Percentiles rank a stretch among this genome's conserved stretches.
Conservation (phyloP, 2,888 invertebrate genomes). For the Drosophila heteroneura region DNA sequence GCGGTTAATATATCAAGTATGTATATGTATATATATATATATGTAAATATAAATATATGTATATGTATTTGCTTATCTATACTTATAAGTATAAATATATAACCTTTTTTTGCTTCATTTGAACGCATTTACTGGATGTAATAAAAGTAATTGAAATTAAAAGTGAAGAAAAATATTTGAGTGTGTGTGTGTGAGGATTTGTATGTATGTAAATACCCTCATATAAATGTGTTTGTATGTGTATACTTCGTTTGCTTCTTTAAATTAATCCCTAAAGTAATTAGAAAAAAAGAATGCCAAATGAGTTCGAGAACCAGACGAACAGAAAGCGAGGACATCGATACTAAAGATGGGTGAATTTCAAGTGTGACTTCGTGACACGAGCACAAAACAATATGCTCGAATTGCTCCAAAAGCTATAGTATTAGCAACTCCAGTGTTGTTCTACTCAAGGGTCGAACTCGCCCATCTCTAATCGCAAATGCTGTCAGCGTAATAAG, state of each 20-base stretch:
- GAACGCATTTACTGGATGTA: slow-evolving; percentile 62
- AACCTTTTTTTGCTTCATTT: slow-evolving; percentile 66
- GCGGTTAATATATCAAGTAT: slow-evolving; percentile 11
- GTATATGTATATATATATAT: slow-evolving; percentile 11
- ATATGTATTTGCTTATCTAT: slow-evolving; percentile 12
- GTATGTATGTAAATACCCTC: slow-evolving; percentile 51
- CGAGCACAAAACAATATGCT: not conserved
- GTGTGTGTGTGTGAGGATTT: slow-evolving; percentile 27
- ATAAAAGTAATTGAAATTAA: slow-evolving; percentile 83
- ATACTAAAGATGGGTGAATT: slow-evolving; percentile 8
- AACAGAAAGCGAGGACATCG: slow-evolving; percentile 7
- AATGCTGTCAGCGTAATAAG: slow-evolving; percentile 20
- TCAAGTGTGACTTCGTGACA: slow-evolving; percentile 1
- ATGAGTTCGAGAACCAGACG: slow-evolving; percentile 70
- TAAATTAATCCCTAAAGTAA: slow-evolving; percentile 82
- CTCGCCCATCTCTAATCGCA: slow-evolving; percentile 9
- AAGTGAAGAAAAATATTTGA: slow-evolving; percentile 76
- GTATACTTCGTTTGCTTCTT: slow-evolving; percentile 63
- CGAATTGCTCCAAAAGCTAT: not conserved
- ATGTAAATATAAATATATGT: slow-evolving; percentile 5
- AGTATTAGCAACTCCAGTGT: not conserved
- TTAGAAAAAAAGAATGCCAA: slow-evolving; percentile 70
- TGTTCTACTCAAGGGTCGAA: not conserved
- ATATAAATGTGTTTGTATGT: slow-evolving; percentile 41
- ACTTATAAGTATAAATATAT: slow-evolving; percentile 9